Base-by-base conservation (phyloP, 2,113 vertebrate species). In the Nibea albiflora region DNA sequence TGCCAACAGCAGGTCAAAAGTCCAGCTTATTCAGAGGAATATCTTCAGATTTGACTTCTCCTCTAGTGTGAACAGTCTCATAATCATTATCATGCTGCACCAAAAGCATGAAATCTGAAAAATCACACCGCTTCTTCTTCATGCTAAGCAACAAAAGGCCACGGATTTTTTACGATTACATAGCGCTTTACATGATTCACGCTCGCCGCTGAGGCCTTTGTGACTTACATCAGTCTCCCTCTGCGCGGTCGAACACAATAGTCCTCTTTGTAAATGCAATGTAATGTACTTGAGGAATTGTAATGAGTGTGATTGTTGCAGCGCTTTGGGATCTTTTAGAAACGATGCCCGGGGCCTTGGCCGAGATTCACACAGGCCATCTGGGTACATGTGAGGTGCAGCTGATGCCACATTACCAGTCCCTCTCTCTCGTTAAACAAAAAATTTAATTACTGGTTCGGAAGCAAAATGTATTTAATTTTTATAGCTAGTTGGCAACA, bases 291-390 rank as follows among this genome's bases (percentile, higher is more conserved):
- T 52, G 70, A 75, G 66, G 53, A 72, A 81, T 90, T 74, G 9
- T 71, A 76, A 87, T 83, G 75, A 83, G 50, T 60, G 46, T 85
- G 49, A 74, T 70, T 87, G 83, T 87, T 58, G 49, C 78, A 61
- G 56, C 17, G 24, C 82, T 86, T 64, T 79, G 60, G 84, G 79
- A 76, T 78, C 42, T 57, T 73, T 87, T 76, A 69, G 64, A 67
- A 81, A 77, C 79, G 76, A 83, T 77, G 79, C 76, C 78, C 2
- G 28, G 81, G 63, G 64, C 79, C 74, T 81, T 88, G 77, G 86
- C 86, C 83, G 35, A 49, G 79, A 74, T 58, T 83, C 80, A 78
- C 44, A 66, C 44, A 8, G 80, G 78, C 90, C 87, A 83, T 90
- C 85, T 91, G 86, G 71, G 67, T 77, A 49, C 70, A 76, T 78